A percentile compares a stretch with the other conserved stretches of the same genome.
phyloP scores from a whole-genome alignment of 1,140 invertebrate genomes.

The Bombyx mori region ASM3026992v2 NC_085115.1:11368501-11369000 shows the following conservation, averaged over 20 bases:
- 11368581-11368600: constrained; percentile 7
- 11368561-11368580: too few relatives aligned
- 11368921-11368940: too few relatives aligned
- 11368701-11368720: constrained; percentile 3
- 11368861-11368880: too few relatives aligned
- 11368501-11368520: too few relatives aligned
- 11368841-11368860: too few relatives aligned
- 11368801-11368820: constrained; percentile 1
- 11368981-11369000: too few relatives aligned
- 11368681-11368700: constrained; percentile 7
- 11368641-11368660: not conserved
- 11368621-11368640: constrained; percentile 6
- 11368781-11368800: constrained; percentile 3
- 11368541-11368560: too few relatives aligned
- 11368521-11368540: too few relatives aligned
- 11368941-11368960: too few relatives aligned
- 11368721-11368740: constrained; percentile 10
- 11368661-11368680: constrained; percentile 7
- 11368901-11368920: too few relatives aligned
- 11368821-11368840: not conserved
- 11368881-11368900: too few relatives aligned
- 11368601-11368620: constrained; percentile 7
- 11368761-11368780: not conserved
- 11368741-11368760: constrained; percentile 8
- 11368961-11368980: too few relatives aligned